A percentile compares a stretch with the other conserved stretches of the same genome.
Evolutionary conservation across 1,140 invertebrate species (phyloP).

Genomic region (Antheraea pernyi): DNA sequence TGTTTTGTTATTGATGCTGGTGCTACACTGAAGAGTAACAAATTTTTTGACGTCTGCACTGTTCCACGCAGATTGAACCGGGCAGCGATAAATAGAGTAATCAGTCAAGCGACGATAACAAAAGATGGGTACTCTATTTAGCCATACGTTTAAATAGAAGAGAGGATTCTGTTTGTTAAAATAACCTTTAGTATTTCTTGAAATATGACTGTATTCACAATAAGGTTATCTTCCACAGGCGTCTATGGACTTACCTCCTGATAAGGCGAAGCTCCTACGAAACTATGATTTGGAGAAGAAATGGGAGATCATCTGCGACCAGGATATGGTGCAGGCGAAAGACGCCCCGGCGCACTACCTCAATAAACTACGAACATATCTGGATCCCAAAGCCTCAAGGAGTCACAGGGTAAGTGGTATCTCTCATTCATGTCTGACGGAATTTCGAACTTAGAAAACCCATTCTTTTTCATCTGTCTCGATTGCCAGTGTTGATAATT

Average conservation of each 20-base stretch:
- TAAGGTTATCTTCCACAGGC: slow-evolving; percentile 81
- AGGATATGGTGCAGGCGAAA: slow-evolving; percentile 98
- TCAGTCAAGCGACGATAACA: too few species aligned
- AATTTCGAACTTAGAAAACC: too few species aligned
- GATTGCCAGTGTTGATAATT: too few species aligned
- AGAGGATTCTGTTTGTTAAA: background rate
- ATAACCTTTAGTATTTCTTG: background rate
- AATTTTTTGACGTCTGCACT: too few species aligned
- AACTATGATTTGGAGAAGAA: slow-evolving; percentile 99
- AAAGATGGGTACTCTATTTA: too few species aligned
- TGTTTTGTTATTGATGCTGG: too few species aligned
- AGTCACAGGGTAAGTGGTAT: slow-evolving; percentile 93
- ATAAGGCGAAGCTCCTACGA: slow-evolving; percentile 98
- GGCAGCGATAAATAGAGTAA: too few species aligned
- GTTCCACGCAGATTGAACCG: too few species aligned
- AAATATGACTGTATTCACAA: background rate
- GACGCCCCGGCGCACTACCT: slow-evolving; percentile 97
- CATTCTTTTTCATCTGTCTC: too few species aligned
- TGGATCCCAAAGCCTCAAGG: slow-evolving; percentile 96
- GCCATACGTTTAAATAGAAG: too few species aligned
- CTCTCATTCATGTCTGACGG: background rate
- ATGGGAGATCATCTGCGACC: slow-evolving; percentile 99
- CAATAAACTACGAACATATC: slow-evolving; percentile 94
- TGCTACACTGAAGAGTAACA: too few species aligned
- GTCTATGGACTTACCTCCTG: slow-evolving; percentile 99